Percentiles rank a stretch among this genome's conserved stretches.
These are phyloP conservation scores for Drosophila erecta DNA, from an alignment of 1,140 invertebrate species.

Conservation along the genomic window DNA sequence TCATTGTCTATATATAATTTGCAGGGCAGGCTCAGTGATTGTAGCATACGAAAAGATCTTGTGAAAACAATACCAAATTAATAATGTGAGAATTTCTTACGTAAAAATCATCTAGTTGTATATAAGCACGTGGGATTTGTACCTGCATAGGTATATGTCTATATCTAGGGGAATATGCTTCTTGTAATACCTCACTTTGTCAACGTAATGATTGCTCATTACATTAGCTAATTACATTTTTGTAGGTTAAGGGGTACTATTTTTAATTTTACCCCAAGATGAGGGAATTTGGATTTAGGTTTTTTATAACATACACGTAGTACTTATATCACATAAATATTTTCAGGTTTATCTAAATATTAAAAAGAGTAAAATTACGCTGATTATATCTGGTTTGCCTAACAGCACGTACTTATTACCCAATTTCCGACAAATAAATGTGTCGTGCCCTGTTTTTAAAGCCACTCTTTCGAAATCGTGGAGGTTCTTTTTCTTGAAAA, in stretches of 20 bases:
- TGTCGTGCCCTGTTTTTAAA: constrained; percentile 25
- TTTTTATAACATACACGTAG: neutral
- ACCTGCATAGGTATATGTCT: neutral
- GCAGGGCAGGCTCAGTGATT: constrained; percentile 34
- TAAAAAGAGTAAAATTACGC: constrained; percentile 2
- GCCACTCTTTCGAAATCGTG: constrained; percentile 46
- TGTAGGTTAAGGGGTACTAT: constrained; percentile 5
- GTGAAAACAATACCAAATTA: constrained; percentile 69
- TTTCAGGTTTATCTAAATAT: neutral
- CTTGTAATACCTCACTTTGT: constrained; percentile 16
- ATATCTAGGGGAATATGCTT: neutral
- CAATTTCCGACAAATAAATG: constrained; percentile 16
- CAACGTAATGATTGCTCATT: constrained; percentile 20
- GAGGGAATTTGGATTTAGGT: neutral
- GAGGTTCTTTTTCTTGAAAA: constrained; percentile 27
- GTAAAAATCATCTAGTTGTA: constrained; percentile 45
- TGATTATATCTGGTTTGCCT: neutral
- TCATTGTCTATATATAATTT: constrained; percentile 69
- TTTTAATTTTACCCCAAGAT: constrained; percentile 1
- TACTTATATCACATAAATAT: too few species aligned
- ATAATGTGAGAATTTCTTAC: constrained; percentile 81
- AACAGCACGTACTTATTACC: constrained; percentile 12
- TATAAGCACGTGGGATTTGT: constrained; percentile 16
- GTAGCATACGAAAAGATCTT: constrained; percentile 60
- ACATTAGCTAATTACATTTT: constrained; percentile 2